Base-by-base conservation (phyloP, 2,797 vertebrate genomes). In the Clamator glandarius region DNA sequence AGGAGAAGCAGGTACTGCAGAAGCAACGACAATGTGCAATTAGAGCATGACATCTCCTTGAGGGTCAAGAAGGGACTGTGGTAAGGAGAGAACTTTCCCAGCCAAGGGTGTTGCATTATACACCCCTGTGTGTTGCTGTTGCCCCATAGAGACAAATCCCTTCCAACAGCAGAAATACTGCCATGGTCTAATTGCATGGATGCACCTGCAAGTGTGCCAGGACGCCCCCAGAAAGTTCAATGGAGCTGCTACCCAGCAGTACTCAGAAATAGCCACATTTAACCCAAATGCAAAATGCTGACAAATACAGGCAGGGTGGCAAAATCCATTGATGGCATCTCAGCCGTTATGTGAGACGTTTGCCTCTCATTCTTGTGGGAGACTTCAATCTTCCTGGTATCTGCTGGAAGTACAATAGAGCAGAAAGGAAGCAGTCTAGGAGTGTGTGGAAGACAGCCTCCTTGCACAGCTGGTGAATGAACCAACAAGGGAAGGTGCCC, bases 201-300 rank as follows among this genome's bases (percentile, higher is more conserved):
- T 19, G 21, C 6, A 12, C n/a, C 54, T 23, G 48, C 28, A 33
- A 15, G 7, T 7, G 8, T 15, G 35, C 17, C 1, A 0, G 15
- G 81, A 48, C 66, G 31, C 44, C 33, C 51, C 12, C 5, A 5
- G 14, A 1, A 1, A 15, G 35, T 18, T 44, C 46, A 26, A 6
- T 0, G 2, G 44, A 50, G 75, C 33, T 4, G 19, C 4, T 25
- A 12, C 18, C 44, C 23, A 6, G 3, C 3, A 1, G 55, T 18
- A 8, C 16, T 21, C 33, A 11, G 52, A 36, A 39, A 44, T 5
- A 19, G 31, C n/a, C 46, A 48, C 46, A 11, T 48, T 23, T 23
- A 9, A 50, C 10, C 23, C 51, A 8, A 4, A 2, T 11, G 31
- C 18, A 25, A 29, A 80, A 15, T 2, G 16, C 35, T 76, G 42